These are phyloP conservation scores for Microhierax caerulescens DNA, from an alignment of 2,797 vertebrate genomes.

Conservation along the genomic window DNA sequence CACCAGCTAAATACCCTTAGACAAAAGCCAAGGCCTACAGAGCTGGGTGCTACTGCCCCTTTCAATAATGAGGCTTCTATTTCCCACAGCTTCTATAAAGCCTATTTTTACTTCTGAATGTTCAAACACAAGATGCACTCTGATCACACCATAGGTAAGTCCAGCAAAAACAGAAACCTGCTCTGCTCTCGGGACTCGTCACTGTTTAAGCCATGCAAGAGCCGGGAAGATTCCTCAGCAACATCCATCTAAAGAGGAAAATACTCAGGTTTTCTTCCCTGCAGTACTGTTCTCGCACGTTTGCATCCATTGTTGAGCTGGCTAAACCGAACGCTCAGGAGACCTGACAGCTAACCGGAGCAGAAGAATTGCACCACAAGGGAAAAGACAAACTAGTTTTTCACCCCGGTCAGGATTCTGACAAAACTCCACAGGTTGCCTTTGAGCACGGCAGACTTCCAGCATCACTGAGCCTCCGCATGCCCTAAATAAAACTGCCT, in stretches of 20 bases:
- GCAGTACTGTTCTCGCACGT: background rate
- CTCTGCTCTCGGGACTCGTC: background rate
- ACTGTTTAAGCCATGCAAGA: background rate
- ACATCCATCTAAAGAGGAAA: background rate
- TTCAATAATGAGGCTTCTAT: background rate
- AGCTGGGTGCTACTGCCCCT: background rate
- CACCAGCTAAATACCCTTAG: background rate
- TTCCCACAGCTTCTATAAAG: background rate
- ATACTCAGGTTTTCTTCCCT: background rate
- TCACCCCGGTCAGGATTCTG: constrained; percentile 34
- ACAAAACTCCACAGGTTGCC: constrained; percentile 38
- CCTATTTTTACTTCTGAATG: background rate
- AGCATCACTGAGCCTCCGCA: background rate
- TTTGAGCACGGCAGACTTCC: constrained; percentile 26
- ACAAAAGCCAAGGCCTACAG: background rate
- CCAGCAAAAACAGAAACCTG: background rate
- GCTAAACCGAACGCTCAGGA: constrained; percentile 56
- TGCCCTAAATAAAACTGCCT: constrained; percentile 28
- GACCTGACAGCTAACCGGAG: constrained; percentile 74
- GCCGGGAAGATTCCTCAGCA: background rate
- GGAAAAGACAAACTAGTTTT: constrained; percentile 55
- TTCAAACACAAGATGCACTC: background rate
- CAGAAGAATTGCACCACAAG: constrained; percentile 65
- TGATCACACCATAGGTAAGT: background rate
- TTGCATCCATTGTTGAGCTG: constrained; percentile 50